These are phyloP conservation scores for Drosophila bocki DNA, from an alignment of 1,140 invertebrate species.

Conservation along the genomic window DNA sequence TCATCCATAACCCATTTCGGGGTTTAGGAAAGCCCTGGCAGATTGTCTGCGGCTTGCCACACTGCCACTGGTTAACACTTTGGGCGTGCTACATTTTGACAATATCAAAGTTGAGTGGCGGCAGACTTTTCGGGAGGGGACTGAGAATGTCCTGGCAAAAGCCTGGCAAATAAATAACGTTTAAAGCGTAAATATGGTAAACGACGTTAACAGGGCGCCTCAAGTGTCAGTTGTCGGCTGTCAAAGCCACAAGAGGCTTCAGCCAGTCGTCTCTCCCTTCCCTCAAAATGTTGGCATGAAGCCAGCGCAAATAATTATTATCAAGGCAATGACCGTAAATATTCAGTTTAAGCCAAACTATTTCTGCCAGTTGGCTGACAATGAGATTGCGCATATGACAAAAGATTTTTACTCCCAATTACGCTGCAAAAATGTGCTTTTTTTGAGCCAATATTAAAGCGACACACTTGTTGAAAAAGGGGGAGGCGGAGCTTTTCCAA, in stretches of 20 bases:
- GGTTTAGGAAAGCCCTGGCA: constrained; percentile 17
- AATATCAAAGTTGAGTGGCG: constrained; percentile 72
- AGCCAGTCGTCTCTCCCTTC: not conserved
- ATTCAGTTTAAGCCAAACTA: constrained; percentile 9
- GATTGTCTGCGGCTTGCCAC: constrained; percentile 30
- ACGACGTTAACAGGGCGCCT: constrained; percentile 74
- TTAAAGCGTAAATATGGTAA: constrained; percentile 82
- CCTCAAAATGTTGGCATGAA: constrained; percentile 4
- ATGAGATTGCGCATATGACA: constrained; percentile 62
- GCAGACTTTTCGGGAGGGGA: constrained; percentile 15
- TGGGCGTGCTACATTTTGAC: constrained; percentile 58
- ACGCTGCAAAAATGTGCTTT: constrained; percentile 43
- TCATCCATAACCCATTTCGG: constrained; percentile 39
- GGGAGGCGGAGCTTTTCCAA: constrained; percentile 4
- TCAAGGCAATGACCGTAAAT: constrained; percentile 15
- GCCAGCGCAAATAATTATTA: constrained; percentile 36
- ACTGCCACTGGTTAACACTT: constrained; percentile 35
- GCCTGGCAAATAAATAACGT: constrained; percentile 76
- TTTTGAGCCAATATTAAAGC: constrained; percentile 9
- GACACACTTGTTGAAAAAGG: constrained; percentile 47
- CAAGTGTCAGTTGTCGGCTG: constrained; percentile 78
- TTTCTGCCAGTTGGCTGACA: constrained; percentile 28
- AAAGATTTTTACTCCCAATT: constrained; percentile 56
- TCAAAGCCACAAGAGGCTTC: constrained; percentile 56
- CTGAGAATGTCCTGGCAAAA: constrained; percentile 11